These are phyloP conservation scores for Mohoua ochrocephala DNA, from an alignment of 2,113 vertebrate species.

Conservation along the genomic window DNA sequence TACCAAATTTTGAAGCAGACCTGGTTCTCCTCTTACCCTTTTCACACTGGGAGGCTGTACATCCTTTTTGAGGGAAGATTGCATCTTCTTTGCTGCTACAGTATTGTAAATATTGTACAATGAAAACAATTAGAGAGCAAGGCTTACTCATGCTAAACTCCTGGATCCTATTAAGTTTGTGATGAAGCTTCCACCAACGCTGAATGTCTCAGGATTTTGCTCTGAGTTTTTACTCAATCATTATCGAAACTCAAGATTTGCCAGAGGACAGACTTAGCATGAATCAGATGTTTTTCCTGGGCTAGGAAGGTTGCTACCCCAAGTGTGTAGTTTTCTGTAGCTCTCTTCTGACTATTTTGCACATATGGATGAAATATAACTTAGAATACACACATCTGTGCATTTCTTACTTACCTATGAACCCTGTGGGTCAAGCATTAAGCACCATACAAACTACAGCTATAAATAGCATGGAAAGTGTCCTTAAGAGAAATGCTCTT, in stretches of 20 bases:
- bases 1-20: not conserved
- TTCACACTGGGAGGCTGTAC: not conserved
- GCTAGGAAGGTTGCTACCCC: not conserved
- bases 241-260: not conserved
- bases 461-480: not conserved
- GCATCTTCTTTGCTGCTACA: not conserved
- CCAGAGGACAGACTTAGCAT: not conserved
- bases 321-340: not conserved
- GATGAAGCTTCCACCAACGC: not conserved
- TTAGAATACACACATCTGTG: not conserved
- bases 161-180: not conserved
- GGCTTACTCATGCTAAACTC: not conserved
- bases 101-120: not conserved
- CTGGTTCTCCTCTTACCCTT: not conserved
- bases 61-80: not conserved
- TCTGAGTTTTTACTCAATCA: not conserved
- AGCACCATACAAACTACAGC: not conserved
- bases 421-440: not conserved
- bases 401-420: conserved; percentile 12
- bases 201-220: not conserved
- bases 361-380: conserved; percentile 32
- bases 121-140: not conserved
- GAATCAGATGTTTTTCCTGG: not conserved
- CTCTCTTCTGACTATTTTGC: not conserved
- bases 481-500: not conserved